Percentiles rank a stretch among this genome's conserved stretches.
Evolutionary conservation across 1,140 invertebrate species (phyloP).

Genomic region (Dinothrombium tinctorium): DNA sequence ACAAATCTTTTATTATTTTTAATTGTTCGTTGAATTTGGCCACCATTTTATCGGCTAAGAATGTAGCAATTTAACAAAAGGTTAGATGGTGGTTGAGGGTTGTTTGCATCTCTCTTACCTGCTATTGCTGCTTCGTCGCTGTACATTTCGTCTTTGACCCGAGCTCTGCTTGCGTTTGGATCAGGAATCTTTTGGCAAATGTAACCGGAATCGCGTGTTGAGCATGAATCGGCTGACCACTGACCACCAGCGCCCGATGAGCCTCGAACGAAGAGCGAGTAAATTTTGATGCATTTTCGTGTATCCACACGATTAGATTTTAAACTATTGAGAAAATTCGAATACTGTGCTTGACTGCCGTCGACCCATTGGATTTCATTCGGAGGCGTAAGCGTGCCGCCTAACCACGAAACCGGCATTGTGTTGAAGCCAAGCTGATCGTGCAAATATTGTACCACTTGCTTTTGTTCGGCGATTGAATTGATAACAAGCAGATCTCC

Average conservation of each 20-base stretch:
- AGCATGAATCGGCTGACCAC: background rate
- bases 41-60: background rate
- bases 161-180: background rate
- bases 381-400: background rate
- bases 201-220: background rate
- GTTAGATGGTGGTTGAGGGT: background rate
- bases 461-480: background rate
- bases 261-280: background rate
- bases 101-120: background rate
- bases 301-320: background rate
- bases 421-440: background rate
- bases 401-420: constrained; percentile 2
- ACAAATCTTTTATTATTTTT: constrained; percentile 1
- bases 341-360: background rate
- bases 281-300: constrained; percentile 1
- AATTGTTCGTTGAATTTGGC: constrained; percentile 5
- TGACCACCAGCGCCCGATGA: background rate
- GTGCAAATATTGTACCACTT: background rate
- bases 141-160: background rate
- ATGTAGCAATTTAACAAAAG: background rate
- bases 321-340: background rate
- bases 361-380: background rate
- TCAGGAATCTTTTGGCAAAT: constrained; percentile 2
- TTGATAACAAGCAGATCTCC: background rate
- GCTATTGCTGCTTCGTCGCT: background rate